phyloP scores from a whole-genome alignment of 1,140 invertebrate species.

The Drosophila tsacasi region DNA sequence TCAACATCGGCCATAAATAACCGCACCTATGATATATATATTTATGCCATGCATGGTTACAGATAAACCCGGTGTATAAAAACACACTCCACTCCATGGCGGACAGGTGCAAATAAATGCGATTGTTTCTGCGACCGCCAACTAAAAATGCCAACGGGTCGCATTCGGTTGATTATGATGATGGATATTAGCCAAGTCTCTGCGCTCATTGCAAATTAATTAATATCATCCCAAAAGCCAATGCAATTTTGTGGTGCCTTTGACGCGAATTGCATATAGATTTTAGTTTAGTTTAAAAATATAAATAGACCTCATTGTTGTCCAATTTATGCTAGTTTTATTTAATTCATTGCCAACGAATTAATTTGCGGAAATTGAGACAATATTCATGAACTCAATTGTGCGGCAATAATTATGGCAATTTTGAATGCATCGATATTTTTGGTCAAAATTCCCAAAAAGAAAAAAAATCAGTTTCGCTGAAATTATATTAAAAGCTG shows the following conservation, averaged over 20 bases:
- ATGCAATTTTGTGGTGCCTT: constrained; percentile 69
- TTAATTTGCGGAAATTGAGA: constrained; percentile 48
- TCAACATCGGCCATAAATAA: constrained; percentile 43
- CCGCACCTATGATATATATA: constrained; percentile 16
- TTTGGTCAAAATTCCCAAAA: constrained; percentile 11
- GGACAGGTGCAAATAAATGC: constrained; percentile 32
- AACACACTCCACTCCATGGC: constrained; percentile 5
- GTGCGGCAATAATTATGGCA: constrained; percentile 30
- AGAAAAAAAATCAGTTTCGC: not conserved
- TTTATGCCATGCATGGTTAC: constrained; percentile 16
- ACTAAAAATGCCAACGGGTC: constrained; percentile 61
- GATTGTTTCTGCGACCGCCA: constrained; percentile 65
- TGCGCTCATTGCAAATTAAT: constrained; percentile 67
- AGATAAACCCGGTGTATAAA: constrained; percentile 32
- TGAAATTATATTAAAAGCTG: constrained; percentile 1
- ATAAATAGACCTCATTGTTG: constrained; percentile 5
- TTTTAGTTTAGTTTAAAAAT: not conserved
- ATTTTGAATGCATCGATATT: constrained; percentile 26
- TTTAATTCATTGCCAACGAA: constrained; percentile 35
- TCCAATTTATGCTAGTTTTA: constrained; percentile 31
- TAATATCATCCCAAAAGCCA: constrained; percentile 73
- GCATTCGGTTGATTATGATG: constrained; percentile 31
- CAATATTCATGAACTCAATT: constrained; percentile 49
- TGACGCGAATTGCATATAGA: constrained; percentile 50
- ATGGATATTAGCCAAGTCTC: constrained; percentile 58